Base-by-base conservation (phyloP, 2,888 invertebrate species). In the Megastigmus dorsalis region DNA sequence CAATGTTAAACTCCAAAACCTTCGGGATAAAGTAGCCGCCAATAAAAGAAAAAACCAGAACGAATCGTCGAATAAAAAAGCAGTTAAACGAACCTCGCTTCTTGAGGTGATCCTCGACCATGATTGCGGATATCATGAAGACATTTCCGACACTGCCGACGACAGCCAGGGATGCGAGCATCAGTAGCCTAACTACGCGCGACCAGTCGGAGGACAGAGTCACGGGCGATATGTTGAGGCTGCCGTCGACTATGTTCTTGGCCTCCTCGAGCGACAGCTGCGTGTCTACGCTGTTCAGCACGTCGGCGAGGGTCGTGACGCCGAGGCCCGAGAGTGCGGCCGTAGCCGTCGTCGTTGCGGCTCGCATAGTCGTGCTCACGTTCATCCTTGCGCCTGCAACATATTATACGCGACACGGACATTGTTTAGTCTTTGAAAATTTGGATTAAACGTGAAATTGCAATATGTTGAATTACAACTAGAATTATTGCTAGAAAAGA, bases 61-160 rank as follows among this genome's bases (percentile, higher is more conserved):
- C n/a, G n/a, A n/a, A n/a, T n/a, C n/a, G n/a, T n/a, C n/a, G n/a
- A n/a, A n/a, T n/a, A n/a, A n/a, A n/a, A n/a, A n/a, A 52, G 0
- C 0, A 13, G 7, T 28, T 13, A 6, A 6, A 38, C 86, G 83
- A 84, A 93, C 93, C 93, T 89, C 91, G 89, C 84, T 92, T 92
- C 82, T 92, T 91, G 6, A 93, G 88, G 82, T 92, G 92, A 81
- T 93, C 93, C 81, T 93, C 93, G 43, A 93, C 92, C 90, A 93
- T 93, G 72, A 93, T 91, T 5, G 93, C 91, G 78, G 93, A 94
- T 76, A 94, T 94, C 89, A 94, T 91, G 84, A 93, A 95, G 15
- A 94, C 92, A 82, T 94, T 93, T 0, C 94, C 95, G 84, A 93
- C 90, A 81, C 92, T 92, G 9, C 93, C 93, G 57, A 93, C 87